phyloP scores from a whole-genome alignment of 2,113 vertebrate genomes.

The Chitala chitala region DNA sequence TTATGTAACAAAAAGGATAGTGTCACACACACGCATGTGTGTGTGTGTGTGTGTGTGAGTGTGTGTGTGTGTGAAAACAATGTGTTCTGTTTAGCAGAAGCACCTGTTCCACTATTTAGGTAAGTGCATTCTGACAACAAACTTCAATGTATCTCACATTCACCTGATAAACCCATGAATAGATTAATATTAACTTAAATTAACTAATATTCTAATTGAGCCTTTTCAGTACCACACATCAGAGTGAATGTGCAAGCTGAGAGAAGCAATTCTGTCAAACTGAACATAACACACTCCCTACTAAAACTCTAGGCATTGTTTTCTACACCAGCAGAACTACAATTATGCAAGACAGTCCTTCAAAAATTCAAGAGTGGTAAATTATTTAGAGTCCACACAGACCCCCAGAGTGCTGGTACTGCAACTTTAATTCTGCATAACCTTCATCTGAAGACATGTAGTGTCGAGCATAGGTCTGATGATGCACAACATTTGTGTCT shows the following conservation, averaged over 20 bases:
- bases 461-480: background rate
- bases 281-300: background rate
- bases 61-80: too few relatives aligned
- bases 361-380: slow-evolving; percentile 17
- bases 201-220: background rate
- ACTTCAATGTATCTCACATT: background rate
- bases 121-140: too few relatives aligned
- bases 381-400: slow-evolving; percentile 4
- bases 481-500: background rate
- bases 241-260: background rate
- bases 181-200: too few relatives aligned
- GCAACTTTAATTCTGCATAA: background rate
- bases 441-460: background rate
- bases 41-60: too few relatives aligned
- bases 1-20: too few relatives aligned
- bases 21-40: too few relatives aligned
- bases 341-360: slow-evolving; percentile 4
- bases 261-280: background rate
- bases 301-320: background rate
- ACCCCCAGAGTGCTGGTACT: background rate
- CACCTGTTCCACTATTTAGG: too few relatives aligned
- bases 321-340: slow-evolving; percentile 1
- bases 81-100: too few relatives aligned
- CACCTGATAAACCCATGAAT: too few relatives aligned
- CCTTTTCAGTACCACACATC: background rate